These are phyloP conservation scores for Abramis brama DNA, from an alignment of 2,113 vertebrate genomes.

Conservation along the genomic window DNA sequence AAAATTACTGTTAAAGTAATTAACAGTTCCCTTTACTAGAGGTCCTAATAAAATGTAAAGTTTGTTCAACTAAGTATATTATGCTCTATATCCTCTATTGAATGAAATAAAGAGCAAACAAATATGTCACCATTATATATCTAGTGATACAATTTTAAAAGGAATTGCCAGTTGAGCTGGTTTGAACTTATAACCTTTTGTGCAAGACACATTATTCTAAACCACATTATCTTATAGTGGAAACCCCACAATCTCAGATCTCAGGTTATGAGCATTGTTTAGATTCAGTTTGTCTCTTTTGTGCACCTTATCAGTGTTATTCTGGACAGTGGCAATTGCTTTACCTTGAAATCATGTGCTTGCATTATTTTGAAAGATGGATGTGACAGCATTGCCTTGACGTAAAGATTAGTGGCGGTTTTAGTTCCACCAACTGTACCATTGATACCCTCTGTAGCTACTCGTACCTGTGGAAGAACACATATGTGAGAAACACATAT, in stretches of 20 bases:
- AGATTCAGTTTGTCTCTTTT: not conserved
- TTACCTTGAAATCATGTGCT: conserved; percentile 92
- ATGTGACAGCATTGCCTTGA: conserved; percentile 85
- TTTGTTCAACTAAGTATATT: not conserved
- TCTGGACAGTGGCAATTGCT: not conserved
- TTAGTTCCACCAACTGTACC: conserved; percentile 91
- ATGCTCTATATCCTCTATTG: too few species aligned
- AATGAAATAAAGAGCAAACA: too few species aligned
- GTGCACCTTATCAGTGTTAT: not conserved
- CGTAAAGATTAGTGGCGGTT: conserved; percentile 83
- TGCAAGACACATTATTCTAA: too few species aligned
- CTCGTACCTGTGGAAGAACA: conserved; percentile 80
- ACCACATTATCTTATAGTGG: not conserved
- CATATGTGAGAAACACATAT: not conserved
- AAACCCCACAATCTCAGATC: not conserved
- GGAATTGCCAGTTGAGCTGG: not conserved
- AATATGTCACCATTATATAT: too few species aligned
- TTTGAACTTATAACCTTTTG: too few species aligned
- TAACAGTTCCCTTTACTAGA: not conserved
- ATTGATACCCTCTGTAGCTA: conserved; percentile 93
- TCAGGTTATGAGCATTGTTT: not conserved
- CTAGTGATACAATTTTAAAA: not conserved
- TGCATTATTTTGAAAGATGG: conserved; percentile 82
- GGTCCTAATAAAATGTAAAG: not conserved
- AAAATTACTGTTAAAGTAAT: not conserved